Conservation (phyloP, 2,797 vertebrate species). For the Alca torda region DNA sequence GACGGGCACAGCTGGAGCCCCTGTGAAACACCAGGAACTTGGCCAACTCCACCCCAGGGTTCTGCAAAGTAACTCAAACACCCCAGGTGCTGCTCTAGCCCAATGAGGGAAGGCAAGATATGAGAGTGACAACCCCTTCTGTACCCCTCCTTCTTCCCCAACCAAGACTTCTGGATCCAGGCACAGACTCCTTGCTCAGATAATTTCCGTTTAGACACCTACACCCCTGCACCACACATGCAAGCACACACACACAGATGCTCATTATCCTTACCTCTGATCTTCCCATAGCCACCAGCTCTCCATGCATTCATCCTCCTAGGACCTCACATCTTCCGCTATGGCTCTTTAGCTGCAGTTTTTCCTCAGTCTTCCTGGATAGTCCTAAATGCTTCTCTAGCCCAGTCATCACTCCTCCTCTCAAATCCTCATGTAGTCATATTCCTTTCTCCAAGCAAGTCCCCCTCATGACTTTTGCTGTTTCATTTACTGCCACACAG, state of each 20-base stretch:
- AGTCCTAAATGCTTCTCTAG: neutral
- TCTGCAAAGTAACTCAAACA: neutral
- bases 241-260: neutral
- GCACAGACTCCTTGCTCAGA: neutral
- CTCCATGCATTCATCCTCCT: neutral
- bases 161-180: neutral
- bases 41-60: neutral
- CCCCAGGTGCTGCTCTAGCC: accelerated
- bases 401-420: neutral
- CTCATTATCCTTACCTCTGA: neutral
- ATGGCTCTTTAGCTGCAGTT: neutral
- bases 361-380: neutral
- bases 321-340: neutral
- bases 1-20: neutral
- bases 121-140: accelerated
- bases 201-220: neutral
- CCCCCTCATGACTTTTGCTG: neutral
- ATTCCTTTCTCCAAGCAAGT: neutral
- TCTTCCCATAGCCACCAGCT: neutral
- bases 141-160: neutral
- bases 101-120: neutral
- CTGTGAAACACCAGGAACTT: neutral
- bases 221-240: neutral
- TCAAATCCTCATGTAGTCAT: neutral
- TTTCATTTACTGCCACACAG: neutral